Evolutionary conservation across 1,140 invertebrate genomes (phyloP).

Genomic region (Drosophila cardini): DNA sequence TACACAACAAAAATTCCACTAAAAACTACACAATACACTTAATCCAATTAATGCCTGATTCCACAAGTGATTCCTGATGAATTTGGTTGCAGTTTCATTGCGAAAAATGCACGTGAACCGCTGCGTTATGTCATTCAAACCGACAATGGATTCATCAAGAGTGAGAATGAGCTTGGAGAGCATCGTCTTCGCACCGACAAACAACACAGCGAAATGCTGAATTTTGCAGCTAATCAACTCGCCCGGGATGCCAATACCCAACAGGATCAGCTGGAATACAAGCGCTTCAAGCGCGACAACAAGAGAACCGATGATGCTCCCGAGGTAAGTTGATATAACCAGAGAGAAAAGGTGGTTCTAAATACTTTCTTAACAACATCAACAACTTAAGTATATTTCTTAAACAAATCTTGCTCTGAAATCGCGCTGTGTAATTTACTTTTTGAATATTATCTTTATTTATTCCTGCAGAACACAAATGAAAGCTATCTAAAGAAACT

Average conservation of each 20-base stretch:
- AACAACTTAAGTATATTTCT: too few relatives aligned
- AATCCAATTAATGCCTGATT: background rate
- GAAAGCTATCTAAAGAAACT: constrained; percentile 70
- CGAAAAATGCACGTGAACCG: constrained; percentile 56
- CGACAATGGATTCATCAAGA: constrained; percentile 41
- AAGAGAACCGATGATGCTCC: constrained; percentile 50
- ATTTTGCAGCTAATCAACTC: constrained; percentile 37
- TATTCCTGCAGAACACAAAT: constrained; percentile 43
- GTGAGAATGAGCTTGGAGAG: constrained; percentile 35
- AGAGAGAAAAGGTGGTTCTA: background rate
- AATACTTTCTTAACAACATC: too few relatives aligned
- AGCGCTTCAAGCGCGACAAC: constrained; percentile 55
- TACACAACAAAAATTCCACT: constrained; percentile 7
- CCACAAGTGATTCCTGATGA: background rate
- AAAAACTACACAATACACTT: constrained; percentile 3
- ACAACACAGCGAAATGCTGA: constrained; percentile 43
- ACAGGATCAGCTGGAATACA: constrained; percentile 14
- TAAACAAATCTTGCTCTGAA: too few relatives aligned
- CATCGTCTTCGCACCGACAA: constrained; percentile 40
- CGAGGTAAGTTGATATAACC: constrained; percentile 46
- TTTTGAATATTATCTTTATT: background rate
- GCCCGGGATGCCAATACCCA: constrained; percentile 1
- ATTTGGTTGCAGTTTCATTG: constrained; percentile 58
- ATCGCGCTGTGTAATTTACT: too few relatives aligned
- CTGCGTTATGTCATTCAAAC: constrained; percentile 51